A percentile compares a stretch with the other conserved stretches of the same genome.
Conservation (phyloP, 2,113 vertebrate genomes). For the Aptenodytes forsteri region DNA sequence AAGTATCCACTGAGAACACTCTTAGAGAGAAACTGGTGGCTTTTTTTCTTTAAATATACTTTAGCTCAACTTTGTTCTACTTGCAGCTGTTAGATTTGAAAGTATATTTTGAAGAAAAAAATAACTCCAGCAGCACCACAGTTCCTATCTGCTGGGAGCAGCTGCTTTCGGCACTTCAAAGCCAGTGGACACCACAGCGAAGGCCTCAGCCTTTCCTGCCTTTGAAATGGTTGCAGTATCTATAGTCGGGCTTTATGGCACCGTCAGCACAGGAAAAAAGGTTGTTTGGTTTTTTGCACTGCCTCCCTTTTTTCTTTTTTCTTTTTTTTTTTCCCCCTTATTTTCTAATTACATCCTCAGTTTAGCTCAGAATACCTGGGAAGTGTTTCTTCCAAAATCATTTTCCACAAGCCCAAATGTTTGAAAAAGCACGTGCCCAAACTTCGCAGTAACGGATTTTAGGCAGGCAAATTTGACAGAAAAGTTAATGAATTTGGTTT, state of each 20-base stretch:
- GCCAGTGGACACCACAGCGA: conserved; percentile 56
- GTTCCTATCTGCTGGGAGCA: conserved; percentile 71
- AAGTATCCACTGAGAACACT: conserved; percentile 51
- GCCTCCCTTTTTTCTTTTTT: neutral
- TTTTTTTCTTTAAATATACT: conserved; percentile 52
- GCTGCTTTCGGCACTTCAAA: conserved; percentile 71
- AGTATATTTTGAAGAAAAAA: conserved; percentile 63
- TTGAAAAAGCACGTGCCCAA: neutral
- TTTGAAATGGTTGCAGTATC: conserved; percentile 63
- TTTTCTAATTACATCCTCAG: neutral
- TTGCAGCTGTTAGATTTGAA: conserved; percentile 68
- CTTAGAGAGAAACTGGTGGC: neutral
- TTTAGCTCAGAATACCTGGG: neutral
- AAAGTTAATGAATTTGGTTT: neutral
- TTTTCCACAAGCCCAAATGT: neutral
- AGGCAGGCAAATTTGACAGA: neutral
- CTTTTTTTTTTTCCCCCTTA: fast-evolving
- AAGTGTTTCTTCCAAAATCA: neutral
- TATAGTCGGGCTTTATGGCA: conserved; percentile 27
- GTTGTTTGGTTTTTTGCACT: conserved; percentile 38
- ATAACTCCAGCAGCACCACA: conserved; percentile 33
- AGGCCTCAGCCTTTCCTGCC: conserved; percentile 71
- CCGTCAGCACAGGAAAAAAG: conserved; percentile 51
- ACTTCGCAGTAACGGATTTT: neutral
- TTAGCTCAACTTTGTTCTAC: conserved; percentile 67